These are phyloP conservation scores for Caloenas nicobarica DNA, from an alignment of 2,113 vertebrate genomes.

Conservation along the genomic window DNA sequence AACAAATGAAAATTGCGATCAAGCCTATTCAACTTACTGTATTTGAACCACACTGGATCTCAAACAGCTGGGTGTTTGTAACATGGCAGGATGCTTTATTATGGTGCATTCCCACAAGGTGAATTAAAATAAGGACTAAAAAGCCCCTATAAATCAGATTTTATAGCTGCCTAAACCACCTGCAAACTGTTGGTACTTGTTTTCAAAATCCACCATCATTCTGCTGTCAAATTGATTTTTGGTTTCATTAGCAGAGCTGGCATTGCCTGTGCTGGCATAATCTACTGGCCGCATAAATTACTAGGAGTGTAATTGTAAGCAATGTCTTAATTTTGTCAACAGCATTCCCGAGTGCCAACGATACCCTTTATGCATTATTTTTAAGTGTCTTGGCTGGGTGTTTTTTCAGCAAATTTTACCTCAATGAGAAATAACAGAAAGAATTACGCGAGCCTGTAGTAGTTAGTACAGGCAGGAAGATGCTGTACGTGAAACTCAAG, in stretches of 20 bases:
- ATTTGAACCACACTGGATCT: neutral
- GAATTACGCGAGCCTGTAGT: neutral
- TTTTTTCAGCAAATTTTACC: conserved; percentile 1
- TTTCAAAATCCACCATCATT: conserved; percentile 54
- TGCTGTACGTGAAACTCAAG: neutral
- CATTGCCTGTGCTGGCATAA: conserved; percentile 25
- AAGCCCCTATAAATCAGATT: conserved; percentile 65
- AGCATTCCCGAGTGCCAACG: neutral
- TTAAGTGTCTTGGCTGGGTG: conserved; percentile 7
- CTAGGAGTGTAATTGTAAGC: conserved; percentile 36
- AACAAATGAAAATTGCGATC: neutral
- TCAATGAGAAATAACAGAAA: neutral
- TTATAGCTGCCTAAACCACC: conserved; percentile 69
- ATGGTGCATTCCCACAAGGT: conserved; percentile 56
- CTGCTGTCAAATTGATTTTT: conserved; percentile 55
- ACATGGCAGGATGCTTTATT: conserved; percentile 20
- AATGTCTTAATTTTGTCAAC: conserved; percentile 68
- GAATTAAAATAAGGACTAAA: conserved; percentile 71
- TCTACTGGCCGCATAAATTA: conserved; percentile 53
- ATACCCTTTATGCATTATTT: neutral
- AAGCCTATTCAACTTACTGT: neutral
- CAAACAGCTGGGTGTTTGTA: neutral
- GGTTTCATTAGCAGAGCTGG: conserved; percentile 69
- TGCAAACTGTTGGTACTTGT: conserved; percentile 67
- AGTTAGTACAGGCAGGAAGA: neutral